Evolutionary conservation across 1,140 invertebrate genomes (phyloP).

Genomic region (Drosophila littoralis): DNA sequence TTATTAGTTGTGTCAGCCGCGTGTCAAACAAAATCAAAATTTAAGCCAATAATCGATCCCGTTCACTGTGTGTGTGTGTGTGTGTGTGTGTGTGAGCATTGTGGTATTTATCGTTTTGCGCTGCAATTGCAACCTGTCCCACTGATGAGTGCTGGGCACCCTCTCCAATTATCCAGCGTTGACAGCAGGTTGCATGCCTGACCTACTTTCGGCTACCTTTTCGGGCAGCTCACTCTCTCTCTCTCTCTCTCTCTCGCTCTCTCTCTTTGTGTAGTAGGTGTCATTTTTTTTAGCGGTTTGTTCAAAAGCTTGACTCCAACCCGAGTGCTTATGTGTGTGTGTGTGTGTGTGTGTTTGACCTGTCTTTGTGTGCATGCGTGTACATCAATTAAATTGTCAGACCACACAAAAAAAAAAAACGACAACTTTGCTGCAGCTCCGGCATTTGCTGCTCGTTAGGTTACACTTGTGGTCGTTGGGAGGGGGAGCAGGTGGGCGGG

Average conservation of each 20-base stretch:
- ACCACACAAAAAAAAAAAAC: conserved; percentile 40
- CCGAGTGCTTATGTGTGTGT: not conserved
- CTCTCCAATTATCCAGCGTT: conserved; percentile 71
- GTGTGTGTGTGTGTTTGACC: conserved; percentile 13
- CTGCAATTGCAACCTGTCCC: conserved; percentile 38
- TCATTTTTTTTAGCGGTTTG: conserved; percentile 75
- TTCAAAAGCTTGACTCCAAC: conserved; percentile 64
- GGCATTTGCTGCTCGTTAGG: conserved; percentile 47
- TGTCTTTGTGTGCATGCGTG: conserved; percentile 63
- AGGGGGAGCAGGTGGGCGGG: not conserved
- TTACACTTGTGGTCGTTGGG: conserved; percentile 16
- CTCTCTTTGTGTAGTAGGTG: conserved; percentile 48
- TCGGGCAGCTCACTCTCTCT: conserved; percentile 9
- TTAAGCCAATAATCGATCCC: conserved; percentile 63
- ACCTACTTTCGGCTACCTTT: conserved; percentile 66
- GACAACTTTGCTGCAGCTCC: conserved; percentile 27
- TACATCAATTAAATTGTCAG: conserved; percentile 82
- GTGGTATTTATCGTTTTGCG: conserved; percentile 24
- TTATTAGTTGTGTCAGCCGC: conserved; percentile 78
- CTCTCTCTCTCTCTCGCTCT: not conserved
- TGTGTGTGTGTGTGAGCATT: too few species aligned
- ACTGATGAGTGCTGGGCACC: conserved; percentile 28
- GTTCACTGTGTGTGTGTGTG: conserved; percentile 2
- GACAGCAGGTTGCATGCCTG: conserved; percentile 80
- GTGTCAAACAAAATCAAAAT: conserved; percentile 76